Evolutionary conservation across 2,888 invertebrate species (phyloP), one percentile per base, ranked within the genome.

Genomic region (Lepidochrysops patricia): DNA sequence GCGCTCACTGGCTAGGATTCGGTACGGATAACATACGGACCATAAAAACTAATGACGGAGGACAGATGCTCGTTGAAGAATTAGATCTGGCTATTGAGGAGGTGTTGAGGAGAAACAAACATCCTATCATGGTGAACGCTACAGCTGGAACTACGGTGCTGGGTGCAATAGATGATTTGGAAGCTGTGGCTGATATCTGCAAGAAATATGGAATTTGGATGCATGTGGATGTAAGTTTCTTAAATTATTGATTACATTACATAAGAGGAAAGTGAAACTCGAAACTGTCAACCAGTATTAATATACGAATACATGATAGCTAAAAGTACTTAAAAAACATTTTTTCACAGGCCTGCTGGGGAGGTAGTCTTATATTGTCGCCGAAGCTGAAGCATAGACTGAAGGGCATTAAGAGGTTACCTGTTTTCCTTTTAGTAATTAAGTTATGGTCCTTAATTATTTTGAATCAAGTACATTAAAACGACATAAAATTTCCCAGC

Each of bases 61-160:
- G 96, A 0, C 90, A 93, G 68, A 95, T 96, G 93, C 69, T 91
- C 1, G 79, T 91, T 0, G 73, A 82, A 0, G 92, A 93, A 34
- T 79, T 96, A 6, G 92, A 92, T 57, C 69, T 72, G 3, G 90
- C 91, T 13, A 91, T 96, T 34, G 66, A 80, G 19, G 72, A 79
- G 13, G 88, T 90, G 0, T 76, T 77, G 61, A 67, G 71, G 0
- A 74, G 82, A 0, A 92, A 91, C 0, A 89, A 83, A 63, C 74
- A 88, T 48, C 95, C 95, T 0, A 86, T 95, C 61, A 90, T 94
- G 72, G 94, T 95, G 1, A 94, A 94, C 67, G 94, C 93, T 0
- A 95, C 94, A 0, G 92, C 93, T 1, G 96, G 96, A 0, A 95
- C 96, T 0, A 97, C 96, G 0, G 96, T 97, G 0, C 78, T 96